These are phyloP conservation scores for Bombus huntii DNA, from an alignment of 1,140 invertebrate genomes.

Conservation along the genomic window DNA sequence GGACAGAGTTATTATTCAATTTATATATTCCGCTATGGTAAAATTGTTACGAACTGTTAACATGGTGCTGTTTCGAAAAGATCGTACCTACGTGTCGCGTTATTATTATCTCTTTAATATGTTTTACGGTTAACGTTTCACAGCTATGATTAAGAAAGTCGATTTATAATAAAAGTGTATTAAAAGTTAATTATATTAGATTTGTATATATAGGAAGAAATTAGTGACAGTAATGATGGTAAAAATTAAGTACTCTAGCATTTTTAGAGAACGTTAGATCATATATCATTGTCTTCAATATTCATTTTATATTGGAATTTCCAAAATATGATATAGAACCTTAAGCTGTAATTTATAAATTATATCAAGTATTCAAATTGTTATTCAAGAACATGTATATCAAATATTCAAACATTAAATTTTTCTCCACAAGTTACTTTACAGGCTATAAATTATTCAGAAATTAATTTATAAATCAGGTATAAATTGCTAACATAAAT, in stretches of 20 bases:
- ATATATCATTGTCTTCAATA: no score
- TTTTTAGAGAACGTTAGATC: no score
- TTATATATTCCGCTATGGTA: not conserved
- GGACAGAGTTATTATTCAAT: not conserved
- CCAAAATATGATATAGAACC: no score
- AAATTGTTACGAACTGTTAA: not conserved
- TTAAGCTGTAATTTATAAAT: no score
- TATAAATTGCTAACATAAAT: no score
- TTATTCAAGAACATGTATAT: not conserved
- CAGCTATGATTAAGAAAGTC: not conserved
- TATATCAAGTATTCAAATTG: not conserved
- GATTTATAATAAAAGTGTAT: not conserved
- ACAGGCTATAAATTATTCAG: not conserved
- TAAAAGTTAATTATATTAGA: not conserved
- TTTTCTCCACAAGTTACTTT: no score
- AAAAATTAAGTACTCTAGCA: no score
- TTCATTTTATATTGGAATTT: no score
- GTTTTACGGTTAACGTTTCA: not conserved
- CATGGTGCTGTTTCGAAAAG: not conserved
- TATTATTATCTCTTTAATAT: not conserved
- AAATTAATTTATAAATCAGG: not conserved
- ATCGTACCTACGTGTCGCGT: not conserved
- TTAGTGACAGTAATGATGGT: not conserved
- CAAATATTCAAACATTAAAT: no score
- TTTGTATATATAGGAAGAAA: no score